Conservation (phyloP, 2,113 vertebrate species). For the Entelurus aequoreus region DNA sequence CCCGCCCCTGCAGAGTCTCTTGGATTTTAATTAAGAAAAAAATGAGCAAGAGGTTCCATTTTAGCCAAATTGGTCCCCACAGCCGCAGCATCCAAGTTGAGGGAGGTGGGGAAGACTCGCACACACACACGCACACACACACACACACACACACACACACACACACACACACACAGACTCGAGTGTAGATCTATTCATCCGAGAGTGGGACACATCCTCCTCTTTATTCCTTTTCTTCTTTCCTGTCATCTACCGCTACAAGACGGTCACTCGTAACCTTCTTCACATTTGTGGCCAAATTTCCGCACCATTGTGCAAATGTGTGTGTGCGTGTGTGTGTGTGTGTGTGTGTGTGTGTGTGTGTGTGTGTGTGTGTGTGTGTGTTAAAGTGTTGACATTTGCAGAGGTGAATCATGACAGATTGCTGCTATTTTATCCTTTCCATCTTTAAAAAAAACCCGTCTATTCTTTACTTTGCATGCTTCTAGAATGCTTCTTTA, state of each 20-base stretch:
- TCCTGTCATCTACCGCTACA: constrained; percentile 16
- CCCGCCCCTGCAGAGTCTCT: constrained; percentile 59
- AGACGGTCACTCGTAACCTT: constrained; percentile 22
- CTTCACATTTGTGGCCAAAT: no score
- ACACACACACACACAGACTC: constrained; percentile 56
- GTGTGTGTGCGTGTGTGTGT: no score
- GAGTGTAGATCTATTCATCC: constrained; percentile 47
- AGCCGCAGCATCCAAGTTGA: constrained; percentile 68
- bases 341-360: no score
- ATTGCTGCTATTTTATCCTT: constrained; percentile 25
- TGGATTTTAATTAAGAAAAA: constrained; percentile 80
- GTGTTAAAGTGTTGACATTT: constrained; percentile 66
- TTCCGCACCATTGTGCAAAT: no score
- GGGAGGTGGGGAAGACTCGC: constrained; percentile 57
- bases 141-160: constrained; percentile 46
- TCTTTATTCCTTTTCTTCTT: constrained; percentile 1
- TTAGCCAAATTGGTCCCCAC: constrained; percentile 76
- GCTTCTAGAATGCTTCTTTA: no score
- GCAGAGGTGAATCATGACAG: constrained; percentile 69
- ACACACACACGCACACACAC: constrained; percentile 49
- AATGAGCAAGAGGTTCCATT: constrained; percentile 78
- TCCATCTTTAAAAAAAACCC: constrained; percentile 59
- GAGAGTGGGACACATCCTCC: constrained; percentile 39
- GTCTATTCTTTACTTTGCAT: constrained; percentile 58
- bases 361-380: not conserved